Percentiles rank a stretch among this genome's conserved stretches.
Evolutionary conservation across 1,140 invertebrate genomes (phyloP).

Genomic region (Drosophila novamexicana): DNA sequence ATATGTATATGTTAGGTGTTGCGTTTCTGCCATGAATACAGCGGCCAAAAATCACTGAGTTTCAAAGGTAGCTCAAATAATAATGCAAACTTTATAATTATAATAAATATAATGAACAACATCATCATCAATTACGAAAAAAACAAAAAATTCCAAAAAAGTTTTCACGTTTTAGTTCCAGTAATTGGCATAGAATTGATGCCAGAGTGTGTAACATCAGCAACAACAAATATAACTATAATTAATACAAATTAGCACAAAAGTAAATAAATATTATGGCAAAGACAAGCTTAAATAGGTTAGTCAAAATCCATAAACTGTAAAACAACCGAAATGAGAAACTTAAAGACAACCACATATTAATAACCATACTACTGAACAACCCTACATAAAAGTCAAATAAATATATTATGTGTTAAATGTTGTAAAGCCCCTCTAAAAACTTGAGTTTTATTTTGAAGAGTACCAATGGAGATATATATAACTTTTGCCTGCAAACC

Average conservation of each 20-base stretch:
- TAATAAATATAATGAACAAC: conserved; percentile 45
- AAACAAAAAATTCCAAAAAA: neutral
- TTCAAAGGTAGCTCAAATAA: conserved; percentile 34
- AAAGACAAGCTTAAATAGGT: conserved; percentile 30
- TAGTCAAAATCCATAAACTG: conserved; percentile 35
- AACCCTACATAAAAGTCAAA: conserved; percentile 55
- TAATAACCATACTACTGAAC: conserved; percentile 33
- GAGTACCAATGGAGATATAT: no score
- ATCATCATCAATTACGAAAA: conserved; percentile 78
- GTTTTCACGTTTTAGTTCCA: conserved; percentile 16
- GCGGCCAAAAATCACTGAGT: conserved; percentile 37
- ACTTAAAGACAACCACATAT: conserved; percentile 59
- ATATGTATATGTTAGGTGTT: conserved; percentile 82
- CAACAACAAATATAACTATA: conserved; percentile 52
- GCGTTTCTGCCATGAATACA: conserved; percentile 81
- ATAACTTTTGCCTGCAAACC: no score
- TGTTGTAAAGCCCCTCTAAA: conserved; percentile 82
- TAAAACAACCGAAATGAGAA: conserved; percentile 26
- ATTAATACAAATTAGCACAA: conserved; percentile 23
- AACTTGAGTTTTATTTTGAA: conserved; percentile 35
- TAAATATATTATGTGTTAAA: conserved; percentile 76
- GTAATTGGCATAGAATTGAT: conserved; percentile 41
- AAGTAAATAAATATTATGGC: conserved; percentile 18
- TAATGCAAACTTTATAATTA: conserved; percentile 32
- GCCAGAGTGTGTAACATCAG: conserved; percentile 35